These are phyloP conservation scores for Chlorodrepanis virens DNA, from an alignment of 2,113 vertebrate genomes.

Conservation along the genomic window DNA sequence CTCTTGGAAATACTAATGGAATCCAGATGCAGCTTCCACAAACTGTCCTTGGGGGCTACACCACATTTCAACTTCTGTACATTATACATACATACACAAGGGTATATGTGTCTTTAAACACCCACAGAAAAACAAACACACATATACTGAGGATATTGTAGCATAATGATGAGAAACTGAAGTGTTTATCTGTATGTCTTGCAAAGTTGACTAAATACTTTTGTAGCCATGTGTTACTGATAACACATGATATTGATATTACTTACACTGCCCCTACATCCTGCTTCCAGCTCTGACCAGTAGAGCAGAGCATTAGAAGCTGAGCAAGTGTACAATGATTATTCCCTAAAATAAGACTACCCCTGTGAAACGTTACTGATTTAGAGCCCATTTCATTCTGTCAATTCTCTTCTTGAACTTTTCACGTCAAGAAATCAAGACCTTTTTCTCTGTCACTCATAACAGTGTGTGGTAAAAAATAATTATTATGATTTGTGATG, in stretches of 20 bases:
- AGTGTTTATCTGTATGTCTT: not conserved
- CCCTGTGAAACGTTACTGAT: not conserved
- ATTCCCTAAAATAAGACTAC: not conserved
- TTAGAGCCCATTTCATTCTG: not conserved
- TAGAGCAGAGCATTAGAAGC: not conserved
- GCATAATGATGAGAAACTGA: not conserved
- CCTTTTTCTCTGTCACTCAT: not conserved
- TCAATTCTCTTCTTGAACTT: not conserved
- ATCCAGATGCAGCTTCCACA: not conserved
- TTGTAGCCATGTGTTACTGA: not conserved
- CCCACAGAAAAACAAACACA: not conserved
- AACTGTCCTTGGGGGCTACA: not conserved
- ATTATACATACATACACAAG: not conserved
- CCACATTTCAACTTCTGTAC: not conserved
- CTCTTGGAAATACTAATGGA: slow-evolving; percentile 8
- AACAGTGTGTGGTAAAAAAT: not conserved
- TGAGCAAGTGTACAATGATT: not conserved
- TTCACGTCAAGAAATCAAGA: not conserved
- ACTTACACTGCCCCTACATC: not conserved
- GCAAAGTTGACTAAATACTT: not conserved
- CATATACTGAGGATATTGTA: not conserved
- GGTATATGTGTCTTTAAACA: not conserved
- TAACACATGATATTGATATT: not conserved
- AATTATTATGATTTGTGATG: not conserved
- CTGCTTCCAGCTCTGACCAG: not conserved